Percentiles rank a stretch among this genome's conserved stretches.
phyloP scores from a whole-genome alignment of 1,140 invertebrate genomes.

The Acromyrmex echinatior region DNA sequence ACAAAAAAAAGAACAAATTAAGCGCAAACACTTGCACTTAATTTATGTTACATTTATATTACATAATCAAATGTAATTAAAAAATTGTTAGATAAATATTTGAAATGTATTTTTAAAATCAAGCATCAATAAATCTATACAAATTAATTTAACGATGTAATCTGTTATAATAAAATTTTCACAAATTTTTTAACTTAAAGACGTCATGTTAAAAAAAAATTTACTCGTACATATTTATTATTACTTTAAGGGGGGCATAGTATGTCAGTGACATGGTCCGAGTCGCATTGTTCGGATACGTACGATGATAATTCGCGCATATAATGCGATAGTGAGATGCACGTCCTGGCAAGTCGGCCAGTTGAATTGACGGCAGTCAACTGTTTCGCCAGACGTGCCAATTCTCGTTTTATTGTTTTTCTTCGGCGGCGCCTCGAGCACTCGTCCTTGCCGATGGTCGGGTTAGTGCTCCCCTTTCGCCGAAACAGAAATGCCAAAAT shows the following conservation, averaged over 20 bases:
- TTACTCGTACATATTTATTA: not conserved
- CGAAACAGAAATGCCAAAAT: conserved; percentile 67
- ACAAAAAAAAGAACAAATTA: not conserved
- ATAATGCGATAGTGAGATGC: conserved; percentile 62
- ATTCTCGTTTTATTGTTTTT: conserved; percentile 76
- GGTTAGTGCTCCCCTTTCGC: conserved; percentile 72
- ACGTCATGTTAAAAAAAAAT: not conserved
- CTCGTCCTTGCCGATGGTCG: conserved; percentile 73
- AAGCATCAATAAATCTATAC: not conserved
- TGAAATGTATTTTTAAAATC: not conserved
- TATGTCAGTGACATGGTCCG: conserved; percentile 50
- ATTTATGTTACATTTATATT: too few relatives aligned
- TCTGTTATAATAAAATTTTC: not conserved
- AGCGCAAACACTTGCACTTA: not conserved
- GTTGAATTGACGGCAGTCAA: conserved; percentile 75
- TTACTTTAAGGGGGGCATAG: not conserved
- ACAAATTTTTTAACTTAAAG: not conserved
- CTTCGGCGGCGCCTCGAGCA: conserved; percentile 62
- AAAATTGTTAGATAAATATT: not conserved
- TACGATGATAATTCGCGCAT: conserved; percentile 53
- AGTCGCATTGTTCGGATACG: not conserved
- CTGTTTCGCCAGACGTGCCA: conserved; percentile 76
- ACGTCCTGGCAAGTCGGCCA: conserved; percentile 66
- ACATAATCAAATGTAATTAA: not conserved
- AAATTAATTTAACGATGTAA: not conserved